Conservation (phyloP, 1,140 invertebrate genomes). For the Octopus bimaculoides region DNA sequence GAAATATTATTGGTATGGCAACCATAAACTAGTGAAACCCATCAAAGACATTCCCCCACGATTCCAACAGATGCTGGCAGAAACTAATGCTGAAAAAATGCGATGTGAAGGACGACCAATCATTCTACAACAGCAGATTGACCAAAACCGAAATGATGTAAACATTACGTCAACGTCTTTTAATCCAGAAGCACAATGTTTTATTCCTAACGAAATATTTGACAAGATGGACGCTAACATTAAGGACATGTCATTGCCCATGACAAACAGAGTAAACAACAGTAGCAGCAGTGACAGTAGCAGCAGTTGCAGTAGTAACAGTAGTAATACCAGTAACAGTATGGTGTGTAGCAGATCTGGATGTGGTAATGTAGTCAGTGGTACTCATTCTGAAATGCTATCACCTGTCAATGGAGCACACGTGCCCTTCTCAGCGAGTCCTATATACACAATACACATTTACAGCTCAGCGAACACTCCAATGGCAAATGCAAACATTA, state of each 20-base stretch:
- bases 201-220: constrained; percentile 31
- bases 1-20: constrained; percentile 51
- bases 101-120: constrained; percentile 50
- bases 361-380: too few species aligned
- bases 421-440: not conserved
- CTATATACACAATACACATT: constrained; percentile 10
- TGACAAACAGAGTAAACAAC: too few species aligned
- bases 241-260: too few species aligned
- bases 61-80: constrained; percentile 44
- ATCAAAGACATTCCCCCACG: constrained; percentile 52
- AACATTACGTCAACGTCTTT: constrained; percentile 13
- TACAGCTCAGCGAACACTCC: not conserved
- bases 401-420: not conserved
- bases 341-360: too few species aligned
- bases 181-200: constrained; percentile 43
- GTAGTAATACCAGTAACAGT: too few species aligned
- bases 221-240: too few species aligned
- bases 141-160: constrained; percentile 13
- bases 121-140: constrained; percentile 35
- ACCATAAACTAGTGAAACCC: constrained; percentile 48
- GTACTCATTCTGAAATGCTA: not conserved
- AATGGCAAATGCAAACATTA: not conserved
- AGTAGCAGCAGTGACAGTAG: too few species aligned
- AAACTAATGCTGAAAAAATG: constrained; percentile 41
- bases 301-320: too few species aligned